phyloP scores from a whole-genome alignment of 30 jellyfish, hydroid and myxozoan genomes.

The Catostylus mosaicus region DNA sequence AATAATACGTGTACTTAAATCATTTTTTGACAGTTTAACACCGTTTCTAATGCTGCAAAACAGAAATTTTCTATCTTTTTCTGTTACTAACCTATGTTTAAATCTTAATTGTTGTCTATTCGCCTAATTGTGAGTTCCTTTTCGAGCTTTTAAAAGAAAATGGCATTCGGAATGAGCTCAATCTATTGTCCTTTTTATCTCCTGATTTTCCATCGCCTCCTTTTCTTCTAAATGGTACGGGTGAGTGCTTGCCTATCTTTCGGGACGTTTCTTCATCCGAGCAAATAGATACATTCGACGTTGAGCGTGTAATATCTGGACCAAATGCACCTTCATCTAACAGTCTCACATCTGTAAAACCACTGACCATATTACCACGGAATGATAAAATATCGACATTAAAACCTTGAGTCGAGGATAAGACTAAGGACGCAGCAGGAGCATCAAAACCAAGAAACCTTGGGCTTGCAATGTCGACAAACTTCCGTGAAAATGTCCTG shows the following conservation, averaged over 20 bases:
- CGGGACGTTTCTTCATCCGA: slow-evolving; percentile 98
- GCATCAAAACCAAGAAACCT: slow-evolving; percentile 85
- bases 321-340: slow-evolving; percentile 64
- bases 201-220: slow-evolving; percentile 51
- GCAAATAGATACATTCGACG: slow-evolving; percentile 88
- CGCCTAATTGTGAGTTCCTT: slow-evolving; percentile 76
- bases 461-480: slow-evolving; percentile 90
- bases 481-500: slow-evolving; percentile 79
- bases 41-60: not conserved
- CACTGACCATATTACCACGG: slow-evolving; percentile 83
- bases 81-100: not conserved
- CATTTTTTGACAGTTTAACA: not conserved
- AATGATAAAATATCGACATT: slow-evolving; percentile 76
- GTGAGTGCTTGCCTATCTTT: slow-evolving; percentile 76
- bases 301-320: slow-evolving; percentile 60
- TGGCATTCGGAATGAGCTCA: slow-evolving; percentile 84
- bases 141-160: slow-evolving; percentile 86
- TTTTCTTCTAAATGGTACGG: slow-evolving; percentile 57
- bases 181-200: slow-evolving; percentile 74
- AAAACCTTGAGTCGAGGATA: slow-evolving; percentile 78
- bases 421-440: slow-evolving; percentile 69
- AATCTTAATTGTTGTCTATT: slow-evolving; percentile 8
- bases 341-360: slow-evolving; percentile 50
- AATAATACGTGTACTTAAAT: not conserved
- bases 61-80: not conserved